These are phyloP conservation scores for Nomada ferruginata DNA, from an alignment of 2,888 invertebrate species.

Conservation along the genomic window DNA sequence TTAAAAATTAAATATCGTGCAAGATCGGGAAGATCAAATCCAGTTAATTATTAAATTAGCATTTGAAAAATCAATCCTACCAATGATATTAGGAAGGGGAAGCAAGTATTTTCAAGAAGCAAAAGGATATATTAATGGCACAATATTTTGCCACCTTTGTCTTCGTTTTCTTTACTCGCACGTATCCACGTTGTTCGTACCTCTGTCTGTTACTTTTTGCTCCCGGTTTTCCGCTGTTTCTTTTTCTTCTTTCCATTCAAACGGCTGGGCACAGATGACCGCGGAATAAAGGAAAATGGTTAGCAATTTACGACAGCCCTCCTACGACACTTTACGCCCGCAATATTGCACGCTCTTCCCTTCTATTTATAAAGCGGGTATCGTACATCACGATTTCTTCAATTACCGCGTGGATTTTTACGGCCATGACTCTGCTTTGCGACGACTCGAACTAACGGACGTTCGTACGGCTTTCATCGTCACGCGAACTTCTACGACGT, in stretches of 20 bases:
- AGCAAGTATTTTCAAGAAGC: too few species aligned
- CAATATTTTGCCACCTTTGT: background rate
- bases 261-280: conserved; percentile 1
- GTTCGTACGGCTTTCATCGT: conserved; percentile 16
- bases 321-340: conserved; percentile 35
- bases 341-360: conserved; percentile 27
- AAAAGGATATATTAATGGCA: background rate
- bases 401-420: conserved; percentile 37
- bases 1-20: too few species aligned
- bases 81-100: too few species aligned
- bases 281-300: conserved; percentile 29
- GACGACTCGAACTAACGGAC: background rate
- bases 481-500: background rate
- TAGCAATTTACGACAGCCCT: conserved; percentile 36
- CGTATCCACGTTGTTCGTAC: background rate
- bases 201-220: background rate
- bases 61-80: background rate
- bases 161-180: background rate
- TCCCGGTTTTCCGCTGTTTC: background rate
- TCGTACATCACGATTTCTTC: conserved; percentile 48
- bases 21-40: too few species aligned
- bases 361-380: conserved; percentile 40
- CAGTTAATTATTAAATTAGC: too few species aligned
- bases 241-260: background rate
- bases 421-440: background rate